Base-by-base conservation (phyloP, 2,797 vertebrate genomes). In the Loris lydekkerianus region DNA sequence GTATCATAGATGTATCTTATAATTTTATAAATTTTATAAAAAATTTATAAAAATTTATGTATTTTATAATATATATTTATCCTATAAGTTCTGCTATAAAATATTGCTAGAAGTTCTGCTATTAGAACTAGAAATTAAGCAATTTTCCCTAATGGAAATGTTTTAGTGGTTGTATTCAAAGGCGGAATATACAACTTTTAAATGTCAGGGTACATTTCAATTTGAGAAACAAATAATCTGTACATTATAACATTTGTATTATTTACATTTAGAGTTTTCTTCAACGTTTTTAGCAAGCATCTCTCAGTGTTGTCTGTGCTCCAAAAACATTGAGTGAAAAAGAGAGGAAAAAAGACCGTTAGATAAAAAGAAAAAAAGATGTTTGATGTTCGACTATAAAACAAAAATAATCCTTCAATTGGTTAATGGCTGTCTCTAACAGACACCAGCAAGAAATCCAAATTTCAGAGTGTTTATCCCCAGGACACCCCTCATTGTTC, bases 401-500 rank as follows among this genome's bases (percentile, higher is more conserved):
- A 87, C 72, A 89, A 95, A 97, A 95, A 83, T 96, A 97, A 97
- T 88, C 96, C 90, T 93, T 96, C 93, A 93, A 10, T 94, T 97
- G 96, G 89, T 89, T 96, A 92, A 95, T 93, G 63, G 58, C 29
- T 7, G 10, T 82, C 77, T 49, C 73, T 93, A 58, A 75, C 53
- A 92, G 73, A 89, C 3, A 77, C 1, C 40, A 82, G 80, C 77
- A 95, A 94, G 86, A 86, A 89, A 94, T 81, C 86, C 84, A 92
- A 65, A 95, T 95, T 94, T 94, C 73, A n/a, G 27, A 53, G 77
- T 67, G 21, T 46, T 94, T 93, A 91, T 73, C 90, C 63, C 5
- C 95, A 75, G 84, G 93, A 86, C 0, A 20, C 7, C 61, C 34
- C 77, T 83, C 82, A 73, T 20, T 67, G 43, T 34, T 77, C 60